Percentiles rank a stretch among this genome's conserved stretches.
Conservation (phyloP, 1,140 invertebrate genomes). For the Diachasma alloeum region DNA sequence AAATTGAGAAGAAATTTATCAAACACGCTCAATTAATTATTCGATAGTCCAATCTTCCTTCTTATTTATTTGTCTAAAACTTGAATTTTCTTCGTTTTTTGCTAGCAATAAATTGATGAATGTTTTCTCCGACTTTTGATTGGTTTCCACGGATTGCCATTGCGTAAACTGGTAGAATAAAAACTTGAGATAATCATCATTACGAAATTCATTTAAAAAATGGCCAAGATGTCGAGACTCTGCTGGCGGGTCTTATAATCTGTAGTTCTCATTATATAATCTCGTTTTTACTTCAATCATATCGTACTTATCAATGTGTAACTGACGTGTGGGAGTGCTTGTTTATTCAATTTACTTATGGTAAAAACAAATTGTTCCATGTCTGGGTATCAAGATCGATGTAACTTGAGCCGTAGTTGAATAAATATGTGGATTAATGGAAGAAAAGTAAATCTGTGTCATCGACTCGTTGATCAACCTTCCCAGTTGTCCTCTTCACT, state of each 20-base stretch:
- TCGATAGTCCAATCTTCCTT: neutral
- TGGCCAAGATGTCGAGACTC: neutral
- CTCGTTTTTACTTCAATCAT: neutral
- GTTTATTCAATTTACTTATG: neutral
- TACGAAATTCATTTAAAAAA: neutral
- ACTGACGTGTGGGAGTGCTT: neutral
- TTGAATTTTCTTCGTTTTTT: neutral
- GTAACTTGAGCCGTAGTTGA: neutral
- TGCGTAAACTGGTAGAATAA: neutral
- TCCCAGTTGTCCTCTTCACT: neutral
- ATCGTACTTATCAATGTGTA: neutral
- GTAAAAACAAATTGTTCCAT: neutral
- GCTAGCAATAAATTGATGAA: neutral
- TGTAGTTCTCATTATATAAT: neutral
- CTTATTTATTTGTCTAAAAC: neutral
- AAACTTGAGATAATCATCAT: neutral
- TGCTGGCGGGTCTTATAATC: neutral
- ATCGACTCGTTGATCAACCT: neutral
- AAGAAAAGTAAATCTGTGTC: neutral
- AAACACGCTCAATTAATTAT: no score
- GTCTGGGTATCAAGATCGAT: neutral
- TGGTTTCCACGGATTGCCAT: neutral
- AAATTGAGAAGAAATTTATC: no score
- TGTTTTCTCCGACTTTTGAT: neutral
- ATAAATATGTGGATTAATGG: neutral